Conservation (phyloP, 2,888 invertebrate species). For the Pristionchus mayeri region DNA sequence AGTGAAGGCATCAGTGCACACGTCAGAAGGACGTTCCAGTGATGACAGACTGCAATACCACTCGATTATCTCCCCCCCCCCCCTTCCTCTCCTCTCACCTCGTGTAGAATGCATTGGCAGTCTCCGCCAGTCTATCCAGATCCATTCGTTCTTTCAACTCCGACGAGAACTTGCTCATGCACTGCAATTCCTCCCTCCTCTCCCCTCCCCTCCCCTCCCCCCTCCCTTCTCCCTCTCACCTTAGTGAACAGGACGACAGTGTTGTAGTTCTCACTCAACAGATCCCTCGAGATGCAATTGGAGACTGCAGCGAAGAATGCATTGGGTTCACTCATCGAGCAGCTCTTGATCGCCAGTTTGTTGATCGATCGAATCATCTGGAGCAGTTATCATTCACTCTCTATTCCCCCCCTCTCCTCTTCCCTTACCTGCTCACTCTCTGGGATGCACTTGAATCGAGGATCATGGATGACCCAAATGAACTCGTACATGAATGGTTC, state of each 20-base stretch:
- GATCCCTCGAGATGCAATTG: slow-evolving; percentile 38
- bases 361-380: slow-evolving; percentile 39
- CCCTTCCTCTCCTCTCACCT: neutral
- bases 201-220: too few species aligned
- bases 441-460: neutral
- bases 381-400: neutral
- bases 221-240: too few species aligned
- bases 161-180: slow-evolving; percentile 4
- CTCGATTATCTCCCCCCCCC: neutral
- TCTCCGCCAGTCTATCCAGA: neutral
- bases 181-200: too few species aligned
- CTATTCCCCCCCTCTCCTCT: neutral
- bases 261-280: neutral
- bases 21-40: neutral
- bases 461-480: neutral
- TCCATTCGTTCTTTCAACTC: slow-evolving; percentile 35
- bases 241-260: slow-evolving; percentile 29
- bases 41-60: neutral
- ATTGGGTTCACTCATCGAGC: slow-evolving; percentile 38
- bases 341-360: slow-evolving; percentile 15
- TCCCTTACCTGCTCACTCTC: slow-evolving; percentile 26
- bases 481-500: slow-evolving; percentile 29
- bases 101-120: slow-evolving; percentile 38
- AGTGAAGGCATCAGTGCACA: neutral
- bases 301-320: slow-evolving; percentile 39